These are phyloP conservation scores for Junonia oenone DNA, from an alignment of 2,888 invertebrate species.

Conservation along the genomic window DNA sequence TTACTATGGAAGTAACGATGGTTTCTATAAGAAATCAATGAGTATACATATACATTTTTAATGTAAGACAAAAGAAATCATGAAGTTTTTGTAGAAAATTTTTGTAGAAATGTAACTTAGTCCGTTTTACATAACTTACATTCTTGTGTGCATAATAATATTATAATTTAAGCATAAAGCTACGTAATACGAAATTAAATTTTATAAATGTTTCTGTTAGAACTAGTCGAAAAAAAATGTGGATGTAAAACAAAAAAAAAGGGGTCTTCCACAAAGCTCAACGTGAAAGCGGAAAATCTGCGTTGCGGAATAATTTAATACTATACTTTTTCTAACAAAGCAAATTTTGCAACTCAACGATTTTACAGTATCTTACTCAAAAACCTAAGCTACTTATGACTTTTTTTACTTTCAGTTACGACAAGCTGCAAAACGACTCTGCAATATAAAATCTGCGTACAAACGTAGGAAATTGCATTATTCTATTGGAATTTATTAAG, in stretches of 20 bases:
- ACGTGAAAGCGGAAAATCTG: background rate
- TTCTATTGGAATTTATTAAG: background rate
- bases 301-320: background rate
- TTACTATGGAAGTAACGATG: too few species aligned
- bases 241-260: background rate
- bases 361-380: background rate
- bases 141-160: too few species aligned
- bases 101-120: too few species aligned
- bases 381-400: background rate
- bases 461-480: background rate
- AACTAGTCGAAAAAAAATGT: too few species aligned
- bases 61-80: too few species aligned
- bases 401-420: background rate
- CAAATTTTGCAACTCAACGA: background rate
- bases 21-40: too few species aligned
- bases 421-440: background rate
- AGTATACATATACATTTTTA: too few species aligned
- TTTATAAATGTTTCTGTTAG: background rate
- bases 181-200: background rate
- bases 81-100: too few species aligned
- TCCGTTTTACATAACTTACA: too few species aligned
- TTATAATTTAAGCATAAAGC: background rate
- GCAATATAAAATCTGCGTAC: background rate
- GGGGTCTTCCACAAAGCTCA: background rate
- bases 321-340: background rate